A percentile compares a stretch with the other conserved stretches of the same genome.
Conservation (phyloP, 2,888 invertebrate genomes). For the Gymnocheta viridis region DNA sequence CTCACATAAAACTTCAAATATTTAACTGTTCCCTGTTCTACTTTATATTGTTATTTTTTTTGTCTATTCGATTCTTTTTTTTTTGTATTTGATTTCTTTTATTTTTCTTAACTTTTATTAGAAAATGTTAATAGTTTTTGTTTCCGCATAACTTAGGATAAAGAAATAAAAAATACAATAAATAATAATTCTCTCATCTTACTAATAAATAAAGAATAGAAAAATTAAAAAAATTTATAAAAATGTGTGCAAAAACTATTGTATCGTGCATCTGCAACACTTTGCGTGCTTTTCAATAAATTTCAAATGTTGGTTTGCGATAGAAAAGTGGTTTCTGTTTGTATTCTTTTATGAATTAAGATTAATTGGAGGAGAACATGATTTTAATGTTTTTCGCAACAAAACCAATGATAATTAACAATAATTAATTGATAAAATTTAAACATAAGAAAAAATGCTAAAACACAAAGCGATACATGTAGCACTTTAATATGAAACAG, state of each 20-base stretch:
- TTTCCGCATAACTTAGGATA: constrained; percentile 63
- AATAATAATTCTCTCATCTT: constrained; percentile 18
- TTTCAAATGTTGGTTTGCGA: constrained; percentile 32
- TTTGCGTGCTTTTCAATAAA: constrained; percentile 52
- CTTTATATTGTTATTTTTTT: background rate
- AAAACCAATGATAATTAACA: constrained; percentile 27
- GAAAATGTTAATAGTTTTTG: constrained; percentile 48
- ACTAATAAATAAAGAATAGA: background rate
- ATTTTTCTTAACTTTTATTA: constrained; percentile 40
- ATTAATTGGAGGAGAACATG: constrained; percentile 62
- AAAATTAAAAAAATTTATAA: background rate
- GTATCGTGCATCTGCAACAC: background rate
- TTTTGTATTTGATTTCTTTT: constrained; percentile 16
- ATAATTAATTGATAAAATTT: constrained; percentile 22
- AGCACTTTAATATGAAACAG: background rate
- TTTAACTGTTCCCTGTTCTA: background rate
- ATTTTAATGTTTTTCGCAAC: constrained; percentile 39
- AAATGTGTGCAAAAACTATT: background rate
- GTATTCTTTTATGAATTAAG: constrained; percentile 45
- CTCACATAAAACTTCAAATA: background rate
- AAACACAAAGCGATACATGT: background rate
- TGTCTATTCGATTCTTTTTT: constrained; percentile 27
- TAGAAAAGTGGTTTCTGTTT: background rate
- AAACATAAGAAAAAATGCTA: background rate
- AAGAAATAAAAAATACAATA: constrained; percentile 9